Evolutionary conservation across 2,113 vertebrate genomes (phyloP), one percentile per base, ranked within the genome.

Genomic region (Ancistrus triradiatus): DNA sequence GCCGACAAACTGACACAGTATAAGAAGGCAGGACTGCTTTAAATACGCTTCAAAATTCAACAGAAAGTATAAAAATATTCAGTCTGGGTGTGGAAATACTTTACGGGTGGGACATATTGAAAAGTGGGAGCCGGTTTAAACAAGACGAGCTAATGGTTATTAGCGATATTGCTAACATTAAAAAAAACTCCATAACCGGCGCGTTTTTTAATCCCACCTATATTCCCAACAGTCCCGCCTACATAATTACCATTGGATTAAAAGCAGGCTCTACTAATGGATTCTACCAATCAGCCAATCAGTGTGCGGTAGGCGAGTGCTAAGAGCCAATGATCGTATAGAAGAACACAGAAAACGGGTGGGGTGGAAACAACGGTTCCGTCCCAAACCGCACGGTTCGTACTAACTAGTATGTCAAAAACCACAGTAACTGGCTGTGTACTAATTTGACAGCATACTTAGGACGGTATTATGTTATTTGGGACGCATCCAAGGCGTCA

Each of bases 141-240:
- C 14, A 28, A 28, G 17, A 42, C 38, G 1, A 28, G n/a, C 0
- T 44, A 2, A 14, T 3, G n/a, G 21, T 19, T 18, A 27, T 44
- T 59, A 44, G 38, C 56, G 6, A 5, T 18, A 59, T 9, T 3
- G 57, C 27, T 33, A 44, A 11, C 40, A 59, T 44, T 21, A 35
- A 21, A 42, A 42, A 25, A 43, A 25, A 25, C 55, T 58, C 55
- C 42, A 58, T 58, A 43, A 58, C 55, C 55, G 55, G 55, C 22
- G 25, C 40, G 27, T 19, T 28, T 59, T 59, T 46, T 44, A 25
- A 31, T 7, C 57, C 38, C 13, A 4, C 57, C 57, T 8, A 1
- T 46, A 28, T 59, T 59, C 24, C 57, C 9, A 13, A 28, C 43
- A 72, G 76, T 67, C 68, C 56, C 59, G 53, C 37, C 60, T 37